Base-by-base conservation (phyloP, 1,140 invertebrate genomes). In the Colletes gigas region DNA sequence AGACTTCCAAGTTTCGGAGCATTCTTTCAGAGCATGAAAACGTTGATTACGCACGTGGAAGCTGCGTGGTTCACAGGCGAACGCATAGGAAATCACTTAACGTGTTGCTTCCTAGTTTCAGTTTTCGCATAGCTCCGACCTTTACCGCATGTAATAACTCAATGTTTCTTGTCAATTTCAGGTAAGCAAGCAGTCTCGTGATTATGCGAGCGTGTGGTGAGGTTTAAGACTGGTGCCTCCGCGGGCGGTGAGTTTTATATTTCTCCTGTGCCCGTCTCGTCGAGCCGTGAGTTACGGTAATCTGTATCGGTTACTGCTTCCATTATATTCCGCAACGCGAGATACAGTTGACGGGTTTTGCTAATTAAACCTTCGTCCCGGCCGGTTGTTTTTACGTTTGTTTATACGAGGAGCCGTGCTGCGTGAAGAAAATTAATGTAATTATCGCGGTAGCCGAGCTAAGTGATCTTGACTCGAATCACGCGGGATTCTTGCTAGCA, bases 381-480 rank as follows among this genome's bases (percentile, higher is more conserved):
- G 12, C 4, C 6, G 50, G 12, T 8, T 17, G n/a, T 71, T 65
- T 65, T 66, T 73, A 14, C 47, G 39, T 79, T 79, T 73, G 69
- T 79, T 79, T 73, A 44, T 73, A 72, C 69, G 50, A 6, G 59
- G 41, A 52, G 50, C 39, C 50, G 41, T 9, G 65, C 54, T n/a
- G 54, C 65, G 67, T 19, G 67, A 71, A 71, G 67, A n/a, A 62
- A 78, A 57, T 65, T 72, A 66, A 73, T 79, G 70, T 55, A 79
- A 79, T 79, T 73, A 73, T 66, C 77, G 21, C 39, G 47, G 14
- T 17, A 14, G 10, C 9, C 15, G 55, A 7, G 10, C 30, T 47
- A 39, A 44, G 47, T 7, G 14, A 50, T 73, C 70, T 47, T 0
- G 12, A 9, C 14, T 55, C 41, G n/a, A 3, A 17, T 3, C 5